Evolutionary conservation across 1,140 invertebrate genomes (phyloP).

Genomic region (Drosophila littoralis): DNA sequence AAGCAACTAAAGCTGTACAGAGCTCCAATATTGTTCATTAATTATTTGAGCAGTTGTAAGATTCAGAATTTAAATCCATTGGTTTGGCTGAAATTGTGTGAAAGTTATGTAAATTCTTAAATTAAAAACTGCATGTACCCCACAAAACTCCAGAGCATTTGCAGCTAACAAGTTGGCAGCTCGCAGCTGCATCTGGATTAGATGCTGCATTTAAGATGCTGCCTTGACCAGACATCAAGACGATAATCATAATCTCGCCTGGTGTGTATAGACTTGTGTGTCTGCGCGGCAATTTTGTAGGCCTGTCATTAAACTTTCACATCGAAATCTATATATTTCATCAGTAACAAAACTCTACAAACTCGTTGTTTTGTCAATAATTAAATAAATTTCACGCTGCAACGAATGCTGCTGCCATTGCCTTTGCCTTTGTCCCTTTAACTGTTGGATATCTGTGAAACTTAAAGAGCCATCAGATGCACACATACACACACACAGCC

Average conservation of each 20-base stretch:
- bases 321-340: constrained; percentile 78
- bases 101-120: background rate
- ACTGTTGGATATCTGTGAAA: constrained; percentile 47
- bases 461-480: constrained; percentile 71
- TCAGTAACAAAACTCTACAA: constrained; percentile 43
- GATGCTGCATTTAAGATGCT: constrained; percentile 43
- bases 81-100: background rate
- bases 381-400: constrained; percentile 70
- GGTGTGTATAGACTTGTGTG: background rate
- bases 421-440: constrained; percentile 25
- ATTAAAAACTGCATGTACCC: constrained; percentile 13
- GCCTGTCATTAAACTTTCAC: constrained; percentile 74
- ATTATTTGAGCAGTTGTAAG: too few species aligned
- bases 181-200: constrained; percentile 73
- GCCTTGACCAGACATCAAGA: constrained; percentile 56
- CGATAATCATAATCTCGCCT: constrained; percentile 66
- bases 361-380: constrained; percentile 46
- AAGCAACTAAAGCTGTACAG: too few species aligned
- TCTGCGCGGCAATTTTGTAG: constrained; percentile 50
- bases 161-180: constrained; percentile 52
- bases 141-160: constrained; percentile 23
- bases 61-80: background rate
- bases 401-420: constrained; percentile 22
- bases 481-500: constrained; percentile 7
- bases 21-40: too few species aligned